These are phyloP conservation scores for Morone saxatilis DNA, from an alignment of 2,113 vertebrate genomes.

Conservation along the genomic window DNA sequence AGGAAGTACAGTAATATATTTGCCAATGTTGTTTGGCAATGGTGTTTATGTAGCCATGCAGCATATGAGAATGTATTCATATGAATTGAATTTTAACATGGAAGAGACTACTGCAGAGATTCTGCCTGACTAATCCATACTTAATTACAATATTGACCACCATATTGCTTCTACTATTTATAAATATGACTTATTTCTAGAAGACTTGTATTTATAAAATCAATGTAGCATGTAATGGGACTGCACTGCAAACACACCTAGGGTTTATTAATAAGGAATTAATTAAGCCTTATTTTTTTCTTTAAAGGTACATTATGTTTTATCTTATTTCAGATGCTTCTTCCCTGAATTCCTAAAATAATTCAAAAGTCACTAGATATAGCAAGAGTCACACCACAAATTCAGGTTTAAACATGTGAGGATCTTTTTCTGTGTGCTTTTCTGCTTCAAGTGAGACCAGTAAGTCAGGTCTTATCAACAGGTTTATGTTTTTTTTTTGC, in stretches of 20 bases:
- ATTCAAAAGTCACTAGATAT: background rate
- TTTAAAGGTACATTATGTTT: background rate
- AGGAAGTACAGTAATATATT: background rate
- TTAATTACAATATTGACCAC: background rate
- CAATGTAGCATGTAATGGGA: background rate
- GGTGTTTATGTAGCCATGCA: background rate
- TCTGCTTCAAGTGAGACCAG: background rate
- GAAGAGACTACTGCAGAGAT: too few relatives aligned
- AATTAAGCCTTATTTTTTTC: background rate
- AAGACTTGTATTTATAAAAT: slow-evolving; percentile 1
- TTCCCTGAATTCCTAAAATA: background rate
- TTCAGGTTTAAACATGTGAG: background rate
- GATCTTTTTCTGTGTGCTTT: background rate
- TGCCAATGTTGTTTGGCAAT: background rate
- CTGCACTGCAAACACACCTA: background rate
- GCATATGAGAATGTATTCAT: background rate
- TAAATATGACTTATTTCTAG: background rate
- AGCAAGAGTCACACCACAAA: background rate
- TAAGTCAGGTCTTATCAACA: background rate
- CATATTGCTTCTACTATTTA: background rate
- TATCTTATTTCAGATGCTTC: background rate
- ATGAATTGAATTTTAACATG: too few relatives aligned
- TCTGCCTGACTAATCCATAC: too few relatives aligned
- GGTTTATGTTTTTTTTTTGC: slow-evolving; percentile 5
- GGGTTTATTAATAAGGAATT: background rate